Conservation (phyloP, 2,113 vertebrate genomes). For the Festucalex cinctus region DNA sequence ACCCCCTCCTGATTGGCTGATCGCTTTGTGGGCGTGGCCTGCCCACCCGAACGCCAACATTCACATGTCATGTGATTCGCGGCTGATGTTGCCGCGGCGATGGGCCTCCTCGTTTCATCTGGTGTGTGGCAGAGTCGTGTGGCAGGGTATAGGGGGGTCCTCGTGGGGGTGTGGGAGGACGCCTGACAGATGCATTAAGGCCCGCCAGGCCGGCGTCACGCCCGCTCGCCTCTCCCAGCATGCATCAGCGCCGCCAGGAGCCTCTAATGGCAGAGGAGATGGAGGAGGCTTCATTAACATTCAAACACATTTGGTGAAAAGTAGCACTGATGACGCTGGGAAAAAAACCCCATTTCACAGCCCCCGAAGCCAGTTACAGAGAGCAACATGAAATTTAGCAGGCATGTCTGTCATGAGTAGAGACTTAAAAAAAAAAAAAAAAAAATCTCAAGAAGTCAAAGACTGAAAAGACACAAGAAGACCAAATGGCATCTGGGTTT, state of each 20-base stretch:
- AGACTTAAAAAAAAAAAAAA: neutral
- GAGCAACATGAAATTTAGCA: neutral
- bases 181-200: constrained; percentile 70
- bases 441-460: neutral
- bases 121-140: constrained; percentile 24
- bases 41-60: neutral
- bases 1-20: constrained; percentile 15
- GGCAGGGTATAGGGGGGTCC: neutral
- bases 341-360: neutral
- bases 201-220: constrained; percentile 52
- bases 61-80: neutral
- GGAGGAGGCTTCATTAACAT: constrained; percentile 6
- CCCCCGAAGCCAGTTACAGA: neutral
- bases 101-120: constrained; percentile 61
- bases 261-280: constrained; percentile 6
- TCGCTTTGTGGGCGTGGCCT: neutral
- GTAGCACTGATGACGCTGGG: neutral
- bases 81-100: constrained; percentile 50
- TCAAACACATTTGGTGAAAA: neutral
- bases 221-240: constrained; percentile 13
- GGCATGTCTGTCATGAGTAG: neutral
- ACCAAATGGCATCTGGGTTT: neutral
- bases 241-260: constrained; percentile 3
- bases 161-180: constrained; percentile 23
- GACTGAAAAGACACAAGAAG: neutral